Conservation (phyloP, 1,140 invertebrate species). For the Drosophila subobscura region DNA sequence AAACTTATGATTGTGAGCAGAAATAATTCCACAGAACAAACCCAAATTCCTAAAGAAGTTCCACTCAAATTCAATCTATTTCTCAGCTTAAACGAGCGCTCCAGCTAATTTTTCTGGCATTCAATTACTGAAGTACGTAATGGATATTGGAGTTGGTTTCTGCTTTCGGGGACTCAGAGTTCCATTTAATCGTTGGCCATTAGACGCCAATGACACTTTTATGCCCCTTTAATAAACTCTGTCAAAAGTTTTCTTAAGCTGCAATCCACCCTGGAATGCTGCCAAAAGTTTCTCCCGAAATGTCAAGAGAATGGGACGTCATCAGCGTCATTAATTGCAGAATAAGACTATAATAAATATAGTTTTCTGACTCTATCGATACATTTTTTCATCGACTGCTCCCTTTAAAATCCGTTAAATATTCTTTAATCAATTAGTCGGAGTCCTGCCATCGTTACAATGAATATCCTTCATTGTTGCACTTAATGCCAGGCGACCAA, state of each 20-base stretch:
- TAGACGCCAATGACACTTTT: constrained; percentile 81
- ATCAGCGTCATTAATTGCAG: too few relatives aligned
- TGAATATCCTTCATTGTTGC: constrained; percentile 44
- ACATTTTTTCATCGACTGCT: too few relatives aligned
- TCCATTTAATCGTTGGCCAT: constrained; percentile 72
- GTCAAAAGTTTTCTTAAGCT: constrained; percentile 61
- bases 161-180: constrained; percentile 15
- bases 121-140: constrained; percentile 17
- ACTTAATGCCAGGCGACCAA: constrained; percentile 39
- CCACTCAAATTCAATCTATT: background rate
- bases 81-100: too few relatives aligned
- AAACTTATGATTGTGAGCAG: too few relatives aligned
- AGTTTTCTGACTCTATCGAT: too few relatives aligned
- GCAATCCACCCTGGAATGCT: constrained; percentile 30
- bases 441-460: background rate
- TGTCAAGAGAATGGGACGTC: too few relatives aligned
- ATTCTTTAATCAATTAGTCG: too few relatives aligned
- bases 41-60: background rate
- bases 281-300: constrained; percentile 35
- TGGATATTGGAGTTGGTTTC: constrained; percentile 5
- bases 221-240: constrained; percentile 81
- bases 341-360: too few relatives aligned
- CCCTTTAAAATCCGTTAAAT: too few relatives aligned
- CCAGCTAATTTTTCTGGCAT: background rate
- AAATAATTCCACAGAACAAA: too few relatives aligned